Conservation (phyloP, 2,113 vertebrate genomes). For the Otus sunia region DNA sequence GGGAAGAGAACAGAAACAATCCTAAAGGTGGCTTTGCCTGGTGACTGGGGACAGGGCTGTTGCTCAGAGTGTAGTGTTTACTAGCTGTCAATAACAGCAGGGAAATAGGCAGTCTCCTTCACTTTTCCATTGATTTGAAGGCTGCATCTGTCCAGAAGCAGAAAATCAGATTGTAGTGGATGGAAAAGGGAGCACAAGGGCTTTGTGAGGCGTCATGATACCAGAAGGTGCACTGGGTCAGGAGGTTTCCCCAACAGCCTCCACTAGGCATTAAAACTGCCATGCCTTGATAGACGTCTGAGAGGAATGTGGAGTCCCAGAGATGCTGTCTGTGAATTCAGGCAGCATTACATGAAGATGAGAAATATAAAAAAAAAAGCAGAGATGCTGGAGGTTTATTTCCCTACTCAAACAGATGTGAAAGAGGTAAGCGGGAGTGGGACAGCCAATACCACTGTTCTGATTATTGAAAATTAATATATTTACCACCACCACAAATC, state of each 20-base stretch:
- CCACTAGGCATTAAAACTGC: not conserved
- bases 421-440: not conserved
- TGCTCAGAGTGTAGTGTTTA: not conserved
- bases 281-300: not conserved
- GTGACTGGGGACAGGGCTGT: not conserved
- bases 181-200: not conserved
- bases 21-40: not conserved
- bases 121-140: not conserved
- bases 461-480: not conserved
- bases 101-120: not conserved
- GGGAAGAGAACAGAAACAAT: not conserved
- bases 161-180: not conserved
- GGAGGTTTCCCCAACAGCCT: not conserved
- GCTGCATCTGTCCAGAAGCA: not conserved
- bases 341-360: not conserved
- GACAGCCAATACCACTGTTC: not conserved
- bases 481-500: not conserved
- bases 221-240: rapidly evolving
- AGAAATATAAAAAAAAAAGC: not conserved
- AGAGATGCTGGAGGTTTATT: not conserved
- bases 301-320: rapidly evolving
- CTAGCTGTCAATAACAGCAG: not conserved
- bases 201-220: not conserved
- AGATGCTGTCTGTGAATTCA: not conserved
- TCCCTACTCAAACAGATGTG: not conserved